Evolutionary conservation across 1,140 invertebrate genomes (phyloP), one percentile per base, ranked within the genome.

Genomic region (Leguminivora glycinivorella): DNA sequence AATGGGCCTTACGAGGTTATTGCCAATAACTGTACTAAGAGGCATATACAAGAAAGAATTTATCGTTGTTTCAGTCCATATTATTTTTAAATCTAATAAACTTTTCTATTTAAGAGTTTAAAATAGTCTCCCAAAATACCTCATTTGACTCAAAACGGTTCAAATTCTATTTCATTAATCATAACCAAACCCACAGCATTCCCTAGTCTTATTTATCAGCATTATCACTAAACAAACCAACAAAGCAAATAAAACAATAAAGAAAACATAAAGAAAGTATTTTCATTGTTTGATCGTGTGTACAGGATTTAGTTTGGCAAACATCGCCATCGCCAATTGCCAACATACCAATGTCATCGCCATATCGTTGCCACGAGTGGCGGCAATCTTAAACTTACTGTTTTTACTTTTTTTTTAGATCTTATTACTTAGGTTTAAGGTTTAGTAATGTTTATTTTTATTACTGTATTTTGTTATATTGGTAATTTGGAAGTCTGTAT

Each of bases 201-300:
- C 2, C 2, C 47, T 52, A 22, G 47, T 52, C 4, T 22, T n/a
- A 10, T 9, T 4, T 52, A 52, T 52, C 47, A 22, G 6, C 47
- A 52, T 7, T 52, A 52, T 52, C 47, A 52, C 4, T 52, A 10
- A 10, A 52, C 47, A 52, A 19, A 52, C 47, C 6, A 43, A 22
- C 19, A 17, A 10, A 19, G 19, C 47, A 5, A 52, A 52, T 22
- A 52, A 52, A 22, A 22, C 47, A 52, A 47, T 52, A 52, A 22
- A 52, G 47, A 52, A 52, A 52, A 19, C 19, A 52, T 52, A 52
- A 52, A 52, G 47, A 52, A 52, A 52, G 47, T 52, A 17, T 5
- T 52, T 52, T 52, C 47, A 52, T 52, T 52, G 47, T 52, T 52
- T 7, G n/a, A 52, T 22, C 4, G 17, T 52, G 5, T n/a, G n/a